Evolutionary conservation across 2,797 vertebrate species (phyloP), one percentile per base, ranked within the genome.

Genomic region (Characodon lateralis): DNA sequence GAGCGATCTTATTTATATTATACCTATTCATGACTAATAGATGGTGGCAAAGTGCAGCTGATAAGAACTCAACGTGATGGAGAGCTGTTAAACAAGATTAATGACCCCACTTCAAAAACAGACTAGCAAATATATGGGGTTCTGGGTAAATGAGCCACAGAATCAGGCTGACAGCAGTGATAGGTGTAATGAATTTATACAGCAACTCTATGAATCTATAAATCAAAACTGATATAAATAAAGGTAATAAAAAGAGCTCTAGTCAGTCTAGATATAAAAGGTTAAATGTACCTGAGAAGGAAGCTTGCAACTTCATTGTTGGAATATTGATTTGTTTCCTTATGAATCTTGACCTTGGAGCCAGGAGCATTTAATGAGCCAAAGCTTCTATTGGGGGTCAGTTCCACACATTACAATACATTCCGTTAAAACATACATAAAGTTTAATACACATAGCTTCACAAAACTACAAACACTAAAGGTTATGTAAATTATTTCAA

Each of bases 11-110:
- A 90, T 95, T 94, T 94, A 95, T 95, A 95, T 82, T 89, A 82
- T 18, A 35, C 75, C 83, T 59, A 92, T 87, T 85, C 78, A 87
- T 89, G 75, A 91, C 83, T 92, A 92, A 91, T 94, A 89, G 87
- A 84, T 28, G 81, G 88, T 91, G 89, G 55, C 94, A 95, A 95
- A 94, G 95, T 93, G 83, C 95, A 94, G 78, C 43, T 90, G 93
- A 95, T 95, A 95, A 93, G 85, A 74, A 56, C 51, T 82, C 8
- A 3, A 31, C 53, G 41, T 77, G 83, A 73, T 76, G 76, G 81
- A 71, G 14, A 35, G 74, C 46, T 66, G 53, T 12, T 69, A 53
- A 78, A 84, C 4, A 0, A 68, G 24, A 31, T 24, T 55, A 74
- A 90, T 78, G 70, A 80, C 71, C 26, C 2, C 31, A 78, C 28